Base-by-base conservation (phyloP, 2,797 vertebrate genomes). In the Paguma larvata region DNA sequence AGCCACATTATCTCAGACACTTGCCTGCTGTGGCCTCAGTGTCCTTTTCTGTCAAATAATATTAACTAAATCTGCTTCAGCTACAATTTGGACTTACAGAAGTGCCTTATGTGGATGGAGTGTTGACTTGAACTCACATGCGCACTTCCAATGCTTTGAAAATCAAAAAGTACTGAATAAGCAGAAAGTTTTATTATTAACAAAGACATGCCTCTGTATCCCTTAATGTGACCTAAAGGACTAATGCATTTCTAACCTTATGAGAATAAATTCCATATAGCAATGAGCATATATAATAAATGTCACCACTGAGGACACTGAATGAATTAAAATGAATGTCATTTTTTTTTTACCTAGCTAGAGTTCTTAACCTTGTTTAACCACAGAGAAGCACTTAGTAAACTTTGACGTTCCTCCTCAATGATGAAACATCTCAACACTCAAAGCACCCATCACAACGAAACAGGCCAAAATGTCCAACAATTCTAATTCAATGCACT, bases 241-340 rank as follows among this genome's bases (percentile, higher is more conserved):
- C 51, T 53, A 70, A 30, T 56, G 4, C 48, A 14, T 84, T 79
- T 68, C 75, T 92, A 73, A 80, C 70, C 34, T 56, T 30, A 89
- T 62, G 94, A 94, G 68, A 80, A 59, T 93, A 65, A 91, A 8
- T 70, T 94, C 75, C n/a, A 23, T 59, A 34, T 34, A 59, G 21
- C 56, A 67, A 62, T 67, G 19, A 84, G 46, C 27, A 62, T 83
- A 44, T 67, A 30, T 80, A 86, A 83, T 67, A 65, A 89, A 67
- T 89, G 56, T 51, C 70, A 56, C 46, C 32, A 59, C 44, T 53
- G 32, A 67, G 2, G 9, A 79, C 32, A 51, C 4, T 48, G 19
- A 89, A 27, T 56, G 56, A 92, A 72, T 79, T 85, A 48, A 82
- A 94, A 92, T 79, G 19, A 77, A 25, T 88, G 73, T 94, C 56